A percentile compares a stretch with the other conserved stretches of the same genome.
phyloP scores from a whole-genome alignment of 2,797 vertebrate species.

The Linurgus olivaceus region DNA sequence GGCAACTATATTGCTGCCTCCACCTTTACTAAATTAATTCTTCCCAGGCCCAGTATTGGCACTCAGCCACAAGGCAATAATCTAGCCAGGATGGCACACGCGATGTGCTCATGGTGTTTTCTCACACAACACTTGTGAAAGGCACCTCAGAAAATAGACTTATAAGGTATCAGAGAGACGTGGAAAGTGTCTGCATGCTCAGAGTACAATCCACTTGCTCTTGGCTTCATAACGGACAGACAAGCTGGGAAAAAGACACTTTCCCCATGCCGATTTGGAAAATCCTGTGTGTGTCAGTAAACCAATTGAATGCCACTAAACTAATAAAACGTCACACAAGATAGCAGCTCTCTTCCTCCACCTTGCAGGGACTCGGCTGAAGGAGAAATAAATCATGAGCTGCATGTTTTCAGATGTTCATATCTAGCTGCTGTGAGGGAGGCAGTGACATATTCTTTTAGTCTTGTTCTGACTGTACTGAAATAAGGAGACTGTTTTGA shows the following conservation, averaged over 20 bases:
- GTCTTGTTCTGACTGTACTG: not conserved
- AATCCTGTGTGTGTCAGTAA: not conserved
- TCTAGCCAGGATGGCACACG: not conserved
- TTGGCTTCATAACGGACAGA: not conserved
- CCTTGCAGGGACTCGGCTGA: not conserved
- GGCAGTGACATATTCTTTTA: not conserved
- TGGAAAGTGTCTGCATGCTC: not conserved
- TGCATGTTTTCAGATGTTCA: not conserved
- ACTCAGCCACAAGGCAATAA: not conserved
- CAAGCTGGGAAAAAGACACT: not conserved
- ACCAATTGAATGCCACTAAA: not conserved
- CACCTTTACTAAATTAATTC: not conserved
- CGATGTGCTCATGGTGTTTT: not conserved
- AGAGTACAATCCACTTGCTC: not conserved
- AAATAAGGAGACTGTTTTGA: not conserved
- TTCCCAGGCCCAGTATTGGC: not conserved
- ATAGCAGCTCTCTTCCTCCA: not conserved
- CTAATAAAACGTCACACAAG: not conserved
- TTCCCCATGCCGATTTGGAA: not conserved
- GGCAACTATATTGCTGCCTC: not conserved
- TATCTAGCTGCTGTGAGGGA: not conserved
- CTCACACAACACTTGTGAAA: not conserved
- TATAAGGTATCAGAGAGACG: not conserved
- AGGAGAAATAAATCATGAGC: not conserved
- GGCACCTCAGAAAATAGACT: not conserved